phyloP scores from a whole-genome alignment of 2,888 invertebrate genomes.

The Auanema freiburgensis region DNA sequence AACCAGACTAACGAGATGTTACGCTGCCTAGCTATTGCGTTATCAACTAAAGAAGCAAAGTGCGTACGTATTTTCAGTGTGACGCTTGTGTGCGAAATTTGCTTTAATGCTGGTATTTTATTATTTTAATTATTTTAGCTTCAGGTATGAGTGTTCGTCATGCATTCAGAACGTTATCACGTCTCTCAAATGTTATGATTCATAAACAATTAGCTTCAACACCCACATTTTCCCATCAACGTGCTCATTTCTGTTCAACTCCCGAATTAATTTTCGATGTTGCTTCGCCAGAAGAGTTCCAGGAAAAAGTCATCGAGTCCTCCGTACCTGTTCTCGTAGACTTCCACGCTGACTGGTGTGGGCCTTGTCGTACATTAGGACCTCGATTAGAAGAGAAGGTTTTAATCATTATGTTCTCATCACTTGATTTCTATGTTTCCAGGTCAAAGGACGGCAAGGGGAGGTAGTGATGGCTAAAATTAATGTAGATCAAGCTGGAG shows the following conservation, averaged over 20 bases:
- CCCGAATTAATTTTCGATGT: slow-evolving; percentile 29
- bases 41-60: too few relatives aligned
- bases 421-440: slow-evolving; percentile 10
- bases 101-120: too few relatives aligned
- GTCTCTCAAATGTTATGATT: too few relatives aligned
- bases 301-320: slow-evolving; percentile 35
- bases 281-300: slow-evolving; percentile 36
- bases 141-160: too few relatives aligned
- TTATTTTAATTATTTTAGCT: too few relatives aligned
- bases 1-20: too few relatives aligned
- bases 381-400: slow-evolving; percentile 55
- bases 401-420: not conserved
- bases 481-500: slow-evolving; percentile 46
- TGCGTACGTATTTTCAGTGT: too few relatives aligned
- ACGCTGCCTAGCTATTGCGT: too few relatives aligned
- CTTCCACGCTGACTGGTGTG: slow-evolving; percentile 61
- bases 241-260: not conserved
- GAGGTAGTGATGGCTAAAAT: slow-evolving; percentile 41
- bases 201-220: too few relatives aligned
- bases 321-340: slow-evolving; percentile 54
- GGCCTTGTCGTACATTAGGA: slow-evolving; percentile 56
- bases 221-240: too few relatives aligned
- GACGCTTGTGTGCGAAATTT: too few relatives aligned
- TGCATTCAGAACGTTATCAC: too few relatives aligned
- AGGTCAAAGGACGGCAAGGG: slow-evolving; percentile 37